Conservation (phyloP, 2,888 invertebrate species). For the Electrophaes corylata region DNA sequence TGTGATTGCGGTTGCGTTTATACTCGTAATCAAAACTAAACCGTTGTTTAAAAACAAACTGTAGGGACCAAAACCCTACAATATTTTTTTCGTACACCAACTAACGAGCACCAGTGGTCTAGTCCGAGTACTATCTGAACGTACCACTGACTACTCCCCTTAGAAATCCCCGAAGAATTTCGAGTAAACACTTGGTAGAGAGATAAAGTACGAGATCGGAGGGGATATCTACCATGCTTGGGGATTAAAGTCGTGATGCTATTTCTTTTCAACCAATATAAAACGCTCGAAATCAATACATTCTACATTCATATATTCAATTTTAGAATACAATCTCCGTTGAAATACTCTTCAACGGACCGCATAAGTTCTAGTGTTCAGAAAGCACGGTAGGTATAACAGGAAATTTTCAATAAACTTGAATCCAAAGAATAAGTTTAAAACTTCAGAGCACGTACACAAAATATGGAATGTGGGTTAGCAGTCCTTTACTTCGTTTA, state of each 20-base stretch:
- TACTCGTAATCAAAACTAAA: too few species aligned
- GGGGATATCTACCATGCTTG: too few species aligned
- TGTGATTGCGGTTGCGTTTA: constrained; percentile 2
- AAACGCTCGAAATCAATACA: neutral
- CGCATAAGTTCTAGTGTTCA: constrained; percentile 12
- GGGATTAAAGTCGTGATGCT: too few species aligned
- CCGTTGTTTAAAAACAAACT: neutral
- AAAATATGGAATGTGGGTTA: constrained; percentile 48
- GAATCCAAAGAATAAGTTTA: constrained; percentile 38
- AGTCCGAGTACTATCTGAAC: too few species aligned
- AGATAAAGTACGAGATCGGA: too few species aligned
- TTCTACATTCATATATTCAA: constrained; percentile 6
- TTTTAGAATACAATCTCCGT: constrained; percentile 9
- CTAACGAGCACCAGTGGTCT: too few species aligned
- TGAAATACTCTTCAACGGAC: constrained; percentile 11
- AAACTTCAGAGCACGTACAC: constrained; percentile 35
- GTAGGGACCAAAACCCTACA: neutral
- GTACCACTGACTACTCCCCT: too few species aligned
- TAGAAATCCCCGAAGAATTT: too few species aligned
- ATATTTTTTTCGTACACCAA: too few species aligned
- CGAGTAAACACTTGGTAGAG: too few species aligned
- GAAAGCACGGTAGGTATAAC: constrained; percentile 26
- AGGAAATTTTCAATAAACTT: constrained; percentile 40
- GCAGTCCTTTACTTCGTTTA: constrained; percentile 51
- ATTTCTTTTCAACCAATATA: neutral